A percentile compares a stretch with the other conserved stretches of the same genome.
phyloP scores from a whole-genome alignment of 2,113 vertebrate species.

The Nothocercus nigrocapillus region DNA sequence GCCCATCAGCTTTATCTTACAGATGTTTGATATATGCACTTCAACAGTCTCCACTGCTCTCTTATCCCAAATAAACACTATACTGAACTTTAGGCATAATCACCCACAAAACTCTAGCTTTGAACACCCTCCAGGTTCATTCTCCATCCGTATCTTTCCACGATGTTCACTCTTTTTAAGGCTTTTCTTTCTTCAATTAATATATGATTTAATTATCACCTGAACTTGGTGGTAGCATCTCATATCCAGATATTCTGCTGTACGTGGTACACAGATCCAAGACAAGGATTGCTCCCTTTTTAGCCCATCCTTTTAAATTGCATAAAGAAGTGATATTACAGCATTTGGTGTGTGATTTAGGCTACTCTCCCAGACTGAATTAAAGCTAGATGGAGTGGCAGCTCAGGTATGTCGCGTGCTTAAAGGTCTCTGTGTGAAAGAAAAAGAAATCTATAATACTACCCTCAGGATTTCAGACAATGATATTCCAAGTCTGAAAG shows the following conservation, averaged over 20 bases:
- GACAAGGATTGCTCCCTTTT: neutral
- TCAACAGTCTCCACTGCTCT: slow-evolving; percentile 14
- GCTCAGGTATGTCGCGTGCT: slow-evolving; percentile 3
- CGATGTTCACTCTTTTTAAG: neutral
- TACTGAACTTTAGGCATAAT: neutral
- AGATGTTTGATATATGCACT: slow-evolving; percentile 38
- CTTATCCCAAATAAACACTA: slow-evolving; percentile 29
- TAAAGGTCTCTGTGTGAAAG: slow-evolving; percentile 50
- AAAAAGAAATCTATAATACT: slow-evolving; percentile 54
- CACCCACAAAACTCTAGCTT: slow-evolving; percentile 31
- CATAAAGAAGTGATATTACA: neutral
- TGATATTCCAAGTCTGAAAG: slow-evolving; percentile 55
- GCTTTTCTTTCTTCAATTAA: neutral
- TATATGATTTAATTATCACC: slow-evolving; percentile 18
- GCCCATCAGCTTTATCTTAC: slow-evolving; percentile 5
- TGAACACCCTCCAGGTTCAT: slow-evolving; percentile 3
- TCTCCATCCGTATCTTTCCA: neutral
- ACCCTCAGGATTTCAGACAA: slow-evolving; percentile 52
- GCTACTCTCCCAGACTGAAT: slow-evolving; percentile 1
- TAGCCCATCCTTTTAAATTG: slow-evolving; percentile 7
- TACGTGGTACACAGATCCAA: neutral
- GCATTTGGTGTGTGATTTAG: neutral
- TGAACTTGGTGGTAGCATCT: neutral
- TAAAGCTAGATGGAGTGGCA: slow-evolving; percentile 1
- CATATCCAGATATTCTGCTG: slow-evolving; percentile 2